Base-by-base conservation (phyloP, 2,797 vertebrate genomes). In the Dryobates pubescens region DNA sequence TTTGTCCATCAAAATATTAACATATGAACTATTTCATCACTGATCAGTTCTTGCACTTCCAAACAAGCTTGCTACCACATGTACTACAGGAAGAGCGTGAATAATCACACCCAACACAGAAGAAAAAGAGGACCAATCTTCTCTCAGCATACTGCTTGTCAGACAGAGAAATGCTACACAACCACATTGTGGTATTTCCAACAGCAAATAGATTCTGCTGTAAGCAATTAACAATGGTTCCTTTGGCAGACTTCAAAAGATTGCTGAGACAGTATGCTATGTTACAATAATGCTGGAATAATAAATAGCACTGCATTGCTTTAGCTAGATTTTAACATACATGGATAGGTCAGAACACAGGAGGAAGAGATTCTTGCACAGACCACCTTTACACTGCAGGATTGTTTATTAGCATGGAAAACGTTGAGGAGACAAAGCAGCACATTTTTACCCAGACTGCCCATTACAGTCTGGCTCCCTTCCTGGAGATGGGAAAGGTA, bases 141-240 rank as follows among this genome's bases (percentile, higher is more conserved):
- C 91, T 96, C 94, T 88, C 79, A 80, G 91, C 82, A 53, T 94
- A 92, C 91, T 96, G 89, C 95, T 94, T 97, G 96, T 96, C 96
- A 97, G 95, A 94, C 86, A 91, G 92, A 43, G 88, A 92, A 97
- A 97, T 62, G 29, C 91, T 95, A 95, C 87, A 86, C 95, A 97
- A 97, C 97, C 97, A 97, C 87, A 87, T 96, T 95, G 95, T 97
- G 97, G 97, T 96, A 97, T 97, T 97, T 97, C 81, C 92, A 97
- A 94, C 91, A 96, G 96, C 95, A 97, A 97, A 97, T 83, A 97
- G 71, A 95, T 96, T 97, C 91, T 92, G 71, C 84, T 94, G 65
- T 95, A 98, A 96, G 97, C 95, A 97, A 97, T 98, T 97, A 98
- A 95, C 88, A 93, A 79, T 27, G 61, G 90, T 67, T 96, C 92